Base-by-base conservation (phyloP, 1,140 invertebrate genomes). In the Antheraea pernyi region DNA sequence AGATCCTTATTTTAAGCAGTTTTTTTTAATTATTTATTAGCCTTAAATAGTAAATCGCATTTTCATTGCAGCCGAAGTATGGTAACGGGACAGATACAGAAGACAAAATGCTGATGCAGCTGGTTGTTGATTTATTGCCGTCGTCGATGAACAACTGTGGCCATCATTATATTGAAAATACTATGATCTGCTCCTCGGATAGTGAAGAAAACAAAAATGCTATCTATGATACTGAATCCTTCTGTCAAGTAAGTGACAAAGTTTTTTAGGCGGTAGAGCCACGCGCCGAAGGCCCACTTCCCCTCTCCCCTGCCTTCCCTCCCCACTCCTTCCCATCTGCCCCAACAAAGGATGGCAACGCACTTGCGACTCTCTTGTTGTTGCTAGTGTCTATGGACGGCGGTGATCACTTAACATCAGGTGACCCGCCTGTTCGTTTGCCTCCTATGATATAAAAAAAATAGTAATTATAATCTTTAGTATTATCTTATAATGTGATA, bases 111-210 rank as follows among this genome's bases (percentile, higher is more conserved):
- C 64, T 91, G 42, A 84, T 74, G 62, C 78, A 82, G 68, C 46
- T 82, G 18, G 60, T 58, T n/a, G 86, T 91, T 22, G 81, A 88
- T 22, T 16, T 87, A 36, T 19, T 84, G 37, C 73, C 80, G 16
- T 30, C 79, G 0, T 73, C 78, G 0, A 60, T 36, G 7, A 71
- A 77, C 10, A 80, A 73, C 10, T 91, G 89, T 65, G 88, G 89
- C 8, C 67, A 13, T 22, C 65, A 87, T 8, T 90, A 78, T 30
- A 65, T 61, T 36, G 71, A 78, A 3, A 70, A 77, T 0, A 81
- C 74, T 1, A 90, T 90, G 84, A 67, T 78, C 8, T 91, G 89
- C 63, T 82, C 80, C n/a, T 61, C 59, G 11, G 77, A 80, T 18
- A 75, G 65, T 59, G 80, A 81, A n/a, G 80, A 85, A 19, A 79